Conservation (phyloP, 2,888 invertebrate species). For the Entomobrya proxima region DNA sequence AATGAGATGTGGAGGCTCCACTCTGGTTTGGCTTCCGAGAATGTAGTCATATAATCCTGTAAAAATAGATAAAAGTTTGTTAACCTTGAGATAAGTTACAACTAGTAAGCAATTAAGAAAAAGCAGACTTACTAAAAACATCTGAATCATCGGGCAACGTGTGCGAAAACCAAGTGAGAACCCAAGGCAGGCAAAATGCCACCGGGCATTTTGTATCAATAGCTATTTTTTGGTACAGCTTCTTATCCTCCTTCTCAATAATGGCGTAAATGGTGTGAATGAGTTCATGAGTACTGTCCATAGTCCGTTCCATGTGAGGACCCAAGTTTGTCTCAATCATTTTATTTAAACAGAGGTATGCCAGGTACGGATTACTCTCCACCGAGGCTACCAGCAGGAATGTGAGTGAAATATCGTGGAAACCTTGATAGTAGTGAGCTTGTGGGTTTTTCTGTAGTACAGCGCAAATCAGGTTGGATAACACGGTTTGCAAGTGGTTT, state of each 20-base stretch:
- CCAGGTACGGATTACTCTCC: constrained; percentile 71
- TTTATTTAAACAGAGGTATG: constrained; percentile 72
- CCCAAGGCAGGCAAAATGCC: constrained; percentile 74
- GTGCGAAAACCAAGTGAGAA: constrained; percentile 75
- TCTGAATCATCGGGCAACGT: constrained; percentile 74
- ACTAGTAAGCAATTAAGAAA: neutral
- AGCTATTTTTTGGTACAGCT: constrained; percentile 72
- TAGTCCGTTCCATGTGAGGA: constrained; percentile 74
- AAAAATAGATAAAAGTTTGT: neutral
- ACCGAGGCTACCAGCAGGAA: constrained; percentile 73
- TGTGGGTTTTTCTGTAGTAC: constrained; percentile 71
- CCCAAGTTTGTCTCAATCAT: constrained; percentile 70
- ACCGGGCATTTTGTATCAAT: constrained; percentile 72
- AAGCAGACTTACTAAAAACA: constrained; percentile 30
- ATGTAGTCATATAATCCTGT: constrained; percentile 74
- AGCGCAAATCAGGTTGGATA: constrained; percentile 72
- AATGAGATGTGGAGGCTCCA: constrained; percentile 69
- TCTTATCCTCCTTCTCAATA: constrained; percentile 71
- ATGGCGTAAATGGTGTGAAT: constrained; percentile 73
- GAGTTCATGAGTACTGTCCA: constrained; percentile 73
- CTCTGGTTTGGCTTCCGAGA: constrained; percentile 66
- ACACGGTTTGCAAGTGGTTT: constrained; percentile 71
- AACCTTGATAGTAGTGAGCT: constrained; percentile 75
- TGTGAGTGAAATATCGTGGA: constrained; percentile 74
- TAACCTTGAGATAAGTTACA: no score